These are phyloP conservation scores for Mythimna pallens DNA, from an alignment of 2,888 invertebrate genomes.

Conservation along the genomic window DNA sequence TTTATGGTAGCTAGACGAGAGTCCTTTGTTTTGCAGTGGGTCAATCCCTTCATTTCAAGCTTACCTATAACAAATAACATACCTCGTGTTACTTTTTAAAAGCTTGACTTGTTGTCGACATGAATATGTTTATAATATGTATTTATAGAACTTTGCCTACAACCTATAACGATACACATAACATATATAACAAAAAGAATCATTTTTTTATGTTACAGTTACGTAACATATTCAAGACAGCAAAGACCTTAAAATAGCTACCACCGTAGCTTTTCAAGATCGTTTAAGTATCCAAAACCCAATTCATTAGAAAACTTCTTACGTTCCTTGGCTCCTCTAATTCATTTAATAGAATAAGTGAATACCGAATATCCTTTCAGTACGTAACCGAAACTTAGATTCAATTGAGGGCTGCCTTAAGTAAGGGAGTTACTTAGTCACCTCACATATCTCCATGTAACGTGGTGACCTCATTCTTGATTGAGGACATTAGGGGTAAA, in stretches of 20 bases:
- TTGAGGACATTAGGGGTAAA: conserved; percentile 6
- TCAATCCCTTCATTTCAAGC: no score
- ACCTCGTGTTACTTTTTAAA: no score
- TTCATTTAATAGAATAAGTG: conserved; percentile 6
- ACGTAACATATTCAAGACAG: not conserved
- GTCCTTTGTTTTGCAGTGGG: no score
- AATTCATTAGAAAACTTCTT: not conserved
- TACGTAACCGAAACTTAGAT: not conserved
- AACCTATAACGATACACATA: no score
- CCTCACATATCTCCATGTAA: conserved; percentile 13
- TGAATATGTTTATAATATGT: no score
- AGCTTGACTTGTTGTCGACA: no score
- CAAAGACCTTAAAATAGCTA: not conserved
- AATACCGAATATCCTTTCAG: conserved; percentile 8
- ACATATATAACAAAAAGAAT: no score
- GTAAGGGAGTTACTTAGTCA: conserved; percentile 28
- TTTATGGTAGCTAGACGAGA: no score
- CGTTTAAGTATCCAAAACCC: not conserved
- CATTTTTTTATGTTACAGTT: no score
- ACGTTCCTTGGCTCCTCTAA: not conserved
- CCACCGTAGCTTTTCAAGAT: not conserved
- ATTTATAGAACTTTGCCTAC: no score
- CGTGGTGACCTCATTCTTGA: conserved; percentile 41
- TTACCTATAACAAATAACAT: no score
- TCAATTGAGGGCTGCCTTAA: conserved; percentile 17